These are phyloP conservation scores for Amyelois transitella DNA, from an alignment of 1,140 invertebrate genomes.

Conservation along the genomic window DNA sequence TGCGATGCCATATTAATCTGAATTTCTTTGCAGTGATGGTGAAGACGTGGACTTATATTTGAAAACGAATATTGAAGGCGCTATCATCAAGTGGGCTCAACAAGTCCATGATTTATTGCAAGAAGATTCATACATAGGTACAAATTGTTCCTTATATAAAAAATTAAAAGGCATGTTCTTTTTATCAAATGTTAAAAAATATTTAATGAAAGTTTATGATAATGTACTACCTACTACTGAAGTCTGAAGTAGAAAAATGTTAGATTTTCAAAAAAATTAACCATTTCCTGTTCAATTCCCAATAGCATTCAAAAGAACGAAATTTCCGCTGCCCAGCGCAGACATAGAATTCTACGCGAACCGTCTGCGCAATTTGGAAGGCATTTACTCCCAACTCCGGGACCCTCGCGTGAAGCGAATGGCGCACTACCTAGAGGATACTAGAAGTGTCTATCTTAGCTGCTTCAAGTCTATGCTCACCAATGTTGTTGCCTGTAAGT, in stretches of 20 bases:
- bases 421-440: slow-evolving; percentile 83
- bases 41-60: slow-evolving; percentile 78
- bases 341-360: slow-evolving; percentile 83
- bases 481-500: slow-evolving; percentile 77
- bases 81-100: slow-evolving; percentile 88
- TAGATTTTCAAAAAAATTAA: too few relatives aligned
- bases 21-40: slow-evolving; percentile 50
- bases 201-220: too few relatives aligned
- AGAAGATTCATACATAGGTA: slow-evolving; percentile 79
- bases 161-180: background rate
- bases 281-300: background rate
- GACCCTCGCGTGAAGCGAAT: slow-evolving; percentile 87
- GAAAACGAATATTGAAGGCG: slow-evolving; percentile 84
- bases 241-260: too few relatives aligned
- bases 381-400: slow-evolving; percentile 87
- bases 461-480: slow-evolving; percentile 81
- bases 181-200: background rate
- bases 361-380: slow-evolving; percentile 84
- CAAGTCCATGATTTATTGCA: slow-evolving; percentile 86
- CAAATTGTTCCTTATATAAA: too few relatives aligned
- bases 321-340: slow-evolving; percentile 81
- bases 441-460: slow-evolving; percentile 82
- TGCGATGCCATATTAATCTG: background rate
- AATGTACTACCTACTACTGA: too few relatives aligned
- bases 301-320: slow-evolving; percentile 74